These are phyloP conservation scores for Allygus modestus DNA, from an alignment of 2,888 invertebrate genomes.

Conservation along the genomic window DNA sequence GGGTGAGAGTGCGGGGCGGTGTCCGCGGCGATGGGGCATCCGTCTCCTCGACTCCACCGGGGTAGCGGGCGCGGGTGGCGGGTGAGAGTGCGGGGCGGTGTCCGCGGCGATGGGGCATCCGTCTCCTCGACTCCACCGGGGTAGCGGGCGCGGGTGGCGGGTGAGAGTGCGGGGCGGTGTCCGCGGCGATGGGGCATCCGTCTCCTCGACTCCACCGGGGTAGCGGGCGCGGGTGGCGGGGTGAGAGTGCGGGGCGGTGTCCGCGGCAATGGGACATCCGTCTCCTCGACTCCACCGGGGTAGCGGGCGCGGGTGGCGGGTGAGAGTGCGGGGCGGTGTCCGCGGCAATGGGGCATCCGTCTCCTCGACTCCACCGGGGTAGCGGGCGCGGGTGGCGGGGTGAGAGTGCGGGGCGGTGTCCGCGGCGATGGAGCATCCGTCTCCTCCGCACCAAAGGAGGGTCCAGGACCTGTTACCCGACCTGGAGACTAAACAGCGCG, in stretches of 20 bases:
- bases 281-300: no score
- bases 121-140: no score
- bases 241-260: slow-evolving; percentile 1
- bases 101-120: background rate
- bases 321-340: slow-evolving; percentile 7
- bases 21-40: background rate
- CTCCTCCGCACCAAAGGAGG: no score
- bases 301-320: background rate
- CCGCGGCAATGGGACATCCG: background rate
- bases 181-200: background rate
- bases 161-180: slow-evolving; percentile 1
- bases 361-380: no score
- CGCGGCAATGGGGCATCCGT: background rate
- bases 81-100: background rate
- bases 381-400: background rate
- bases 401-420: slow-evolving; percentile 7
- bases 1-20: background rate
- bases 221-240: background rate
- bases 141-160: background rate
- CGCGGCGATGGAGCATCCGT: background rate
- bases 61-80: background rate
- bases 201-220: no score
- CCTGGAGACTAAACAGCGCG: background rate
- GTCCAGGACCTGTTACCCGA: no score
- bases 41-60: no score